Evolutionary conservation across 2,113 vertebrate genomes (phyloP).

Genomic region (Dicerorhinus sumatrensis): DNA sequence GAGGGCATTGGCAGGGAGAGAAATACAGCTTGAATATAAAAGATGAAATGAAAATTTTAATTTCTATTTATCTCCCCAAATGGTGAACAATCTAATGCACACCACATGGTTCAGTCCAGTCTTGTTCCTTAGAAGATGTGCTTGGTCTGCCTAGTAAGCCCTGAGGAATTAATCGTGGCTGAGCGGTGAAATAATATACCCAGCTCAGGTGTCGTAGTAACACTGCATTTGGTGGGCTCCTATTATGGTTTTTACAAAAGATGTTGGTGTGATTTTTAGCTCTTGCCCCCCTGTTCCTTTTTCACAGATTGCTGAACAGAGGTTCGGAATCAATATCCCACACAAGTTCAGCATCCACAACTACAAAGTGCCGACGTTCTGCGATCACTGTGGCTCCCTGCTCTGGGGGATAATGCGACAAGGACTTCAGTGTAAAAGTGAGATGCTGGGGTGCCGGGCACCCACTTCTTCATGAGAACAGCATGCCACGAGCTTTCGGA

Average conservation of each 20-base stretch:
- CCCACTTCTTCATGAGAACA: neutral
- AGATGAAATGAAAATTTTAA: neutral
- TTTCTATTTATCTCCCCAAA: neutral
- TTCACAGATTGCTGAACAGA: slow-evolving; percentile 91
- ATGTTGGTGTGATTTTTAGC: neutral
- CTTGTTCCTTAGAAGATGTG: neutral
- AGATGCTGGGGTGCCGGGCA: slow-evolving; percentile 62
- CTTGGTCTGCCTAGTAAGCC: neutral
- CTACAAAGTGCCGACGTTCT: slow-evolving; percentile 98
- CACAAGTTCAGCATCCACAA: slow-evolving; percentile 97
- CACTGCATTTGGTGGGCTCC: neutral
- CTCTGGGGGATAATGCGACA: slow-evolving; percentile 97
- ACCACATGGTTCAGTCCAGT: neutral
- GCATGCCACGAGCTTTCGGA: rapidly evolving
- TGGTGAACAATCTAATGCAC: rapidly evolving
- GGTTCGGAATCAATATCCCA: slow-evolving; percentile 98
- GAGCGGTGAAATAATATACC: neutral
- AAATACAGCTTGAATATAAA: neutral
- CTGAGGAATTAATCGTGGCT: neutral
- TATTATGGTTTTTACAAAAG: neutral
- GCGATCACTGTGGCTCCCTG: slow-evolving; percentile 97
- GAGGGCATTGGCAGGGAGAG: neutral
- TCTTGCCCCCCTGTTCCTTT: neutral
- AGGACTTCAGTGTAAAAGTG: slow-evolving; percentile 98
- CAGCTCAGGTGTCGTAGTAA: neutral